Evolutionary conservation across 1,140 invertebrate genomes (phyloP).

Genomic region (Phenacoccus solenopsis): DNA sequence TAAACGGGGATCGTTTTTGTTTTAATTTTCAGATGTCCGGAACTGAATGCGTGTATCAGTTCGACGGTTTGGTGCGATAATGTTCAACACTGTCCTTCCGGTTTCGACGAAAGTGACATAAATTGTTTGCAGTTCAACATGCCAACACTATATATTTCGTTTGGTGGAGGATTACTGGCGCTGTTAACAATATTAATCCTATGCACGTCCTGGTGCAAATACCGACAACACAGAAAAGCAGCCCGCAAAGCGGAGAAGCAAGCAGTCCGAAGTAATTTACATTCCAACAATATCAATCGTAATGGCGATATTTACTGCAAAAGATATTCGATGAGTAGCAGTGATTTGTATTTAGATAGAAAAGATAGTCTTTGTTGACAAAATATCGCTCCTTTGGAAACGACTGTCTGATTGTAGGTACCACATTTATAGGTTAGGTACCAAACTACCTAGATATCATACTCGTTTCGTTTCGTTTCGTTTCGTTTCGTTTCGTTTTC

Average conservation of each 20-base stretch:
- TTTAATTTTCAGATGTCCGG: conserved; percentile 52
- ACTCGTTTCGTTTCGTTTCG: neutral
- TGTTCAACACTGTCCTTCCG: conserved; percentile 53
- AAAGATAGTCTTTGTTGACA: conserved; percentile 63
- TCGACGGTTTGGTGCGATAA: conserved; percentile 60
- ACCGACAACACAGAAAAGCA: conserved; percentile 39
- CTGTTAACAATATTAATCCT: conserved; percentile 41
- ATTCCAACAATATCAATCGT: conserved; percentile 31
- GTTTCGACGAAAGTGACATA: conserved; percentile 53
- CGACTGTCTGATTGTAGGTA: conserved; percentile 36
- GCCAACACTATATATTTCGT: conserved; percentile 48
- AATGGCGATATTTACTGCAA: conserved; percentile 33
- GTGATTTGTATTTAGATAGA: conserved; percentile 46
- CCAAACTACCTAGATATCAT: too few relatives aligned
- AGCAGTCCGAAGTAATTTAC: neutral
- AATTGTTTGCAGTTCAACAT: conserved; percentile 58
- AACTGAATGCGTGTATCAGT: conserved; percentile 67
- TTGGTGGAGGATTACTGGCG: conserved; percentile 42
- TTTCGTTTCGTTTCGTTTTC: too few relatives aligned
- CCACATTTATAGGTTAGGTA: too few relatives aligned
- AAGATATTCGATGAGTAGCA: conserved; percentile 27
- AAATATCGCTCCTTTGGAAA: conserved; percentile 46
- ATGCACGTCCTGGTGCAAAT: conserved; percentile 48
- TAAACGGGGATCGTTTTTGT: neutral
- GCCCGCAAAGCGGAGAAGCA: conserved; percentile 32